Evolutionary conservation across 1,140 invertebrate species (phyloP).

Genomic region (Trinorchestia longiramus): DNA sequence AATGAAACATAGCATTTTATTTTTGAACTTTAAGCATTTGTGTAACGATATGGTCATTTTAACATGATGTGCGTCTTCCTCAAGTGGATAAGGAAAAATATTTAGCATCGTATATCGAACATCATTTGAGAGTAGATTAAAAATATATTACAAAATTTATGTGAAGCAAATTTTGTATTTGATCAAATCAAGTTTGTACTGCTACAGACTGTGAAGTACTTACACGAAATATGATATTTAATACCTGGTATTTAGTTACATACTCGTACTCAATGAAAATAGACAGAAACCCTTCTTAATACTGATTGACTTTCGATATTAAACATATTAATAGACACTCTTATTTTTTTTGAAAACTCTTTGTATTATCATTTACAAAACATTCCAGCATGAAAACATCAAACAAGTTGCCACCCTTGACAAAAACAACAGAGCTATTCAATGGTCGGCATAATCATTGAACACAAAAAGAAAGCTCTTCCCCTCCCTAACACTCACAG

Average conservation of each 20-base stretch:
- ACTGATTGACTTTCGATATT: too few species aligned
- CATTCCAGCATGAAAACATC: neutral
- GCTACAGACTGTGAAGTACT: too few species aligned
- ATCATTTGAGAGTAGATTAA: neutral
- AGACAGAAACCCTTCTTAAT: too few species aligned
- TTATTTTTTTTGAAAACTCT: too few species aligned
- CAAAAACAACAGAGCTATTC: neutral
- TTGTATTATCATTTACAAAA: neutral
- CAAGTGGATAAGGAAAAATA: neutral
- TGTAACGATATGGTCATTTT: neutral
- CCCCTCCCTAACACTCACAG: neutral
- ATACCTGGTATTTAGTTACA: too few species aligned
- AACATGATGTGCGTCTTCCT: neutral
- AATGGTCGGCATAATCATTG: neutral
- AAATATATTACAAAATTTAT: too few species aligned
- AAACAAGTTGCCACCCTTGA: neutral
- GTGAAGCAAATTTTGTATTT: too few species aligned
- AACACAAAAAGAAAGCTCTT: neutral
- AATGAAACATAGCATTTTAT: neutral
- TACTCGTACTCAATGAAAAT: too few species aligned
- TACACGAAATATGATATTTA: too few species aligned
- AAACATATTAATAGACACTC: too few species aligned
- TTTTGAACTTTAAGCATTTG: neutral
- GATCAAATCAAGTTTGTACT: too few species aligned
- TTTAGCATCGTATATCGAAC: neutral